Base-by-base conservation (phyloP, 2,888 invertebrate genomes). In the Halictus quadricinctus region DNA sequence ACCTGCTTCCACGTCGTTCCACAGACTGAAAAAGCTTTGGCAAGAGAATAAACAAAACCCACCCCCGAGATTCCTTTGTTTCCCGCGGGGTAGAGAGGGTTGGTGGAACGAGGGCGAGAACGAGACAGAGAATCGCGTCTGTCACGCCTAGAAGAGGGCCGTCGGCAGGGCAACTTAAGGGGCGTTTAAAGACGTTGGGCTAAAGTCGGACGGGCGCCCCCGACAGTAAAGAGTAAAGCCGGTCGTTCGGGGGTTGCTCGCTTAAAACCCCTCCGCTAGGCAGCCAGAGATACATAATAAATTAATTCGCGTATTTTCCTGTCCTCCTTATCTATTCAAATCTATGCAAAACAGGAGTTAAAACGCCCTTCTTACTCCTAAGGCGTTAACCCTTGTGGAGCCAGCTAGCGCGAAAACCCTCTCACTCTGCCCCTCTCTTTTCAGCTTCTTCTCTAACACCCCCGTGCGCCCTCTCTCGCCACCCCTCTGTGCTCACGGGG, bases 311-410 rank as follows among this genome's bases (percentile, higher is more conserved):
- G 93, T 93, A 92, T 93, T 93, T 92, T 92, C 92, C 90, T 90
- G 92, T 91, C 91, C 90, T 91, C 91, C 92, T 94, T 94, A 94
- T 94, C 94, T 94, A 94, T 94, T 94, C 93, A 94, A 94, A 94
- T 94, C 94, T 94, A 94, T 94, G 94, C 94, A 94, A 94, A 94
- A 93, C 93, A 94, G 93, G 93, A 92, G 94, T 94, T 94, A 93
- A 94, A 94, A 94, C 92, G 93, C 92, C 92, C 91, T 91, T 90
- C 87, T 91, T 91, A 88, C 90, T 89, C 85, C 88, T 87, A 90
- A 92, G 91, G 91, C 92, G 91, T 92, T 93, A 93, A 93, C 93
- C 93, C 93, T 93, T 92, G 92, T 90, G 91, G 79, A 87, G 90
- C 91, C 89, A 64, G 64, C 64, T 64, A 64, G 64, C 64, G 64